Evolutionary conservation across 2,888 invertebrate species (phyloP).

Genomic region (Seira ritae): DNA sequence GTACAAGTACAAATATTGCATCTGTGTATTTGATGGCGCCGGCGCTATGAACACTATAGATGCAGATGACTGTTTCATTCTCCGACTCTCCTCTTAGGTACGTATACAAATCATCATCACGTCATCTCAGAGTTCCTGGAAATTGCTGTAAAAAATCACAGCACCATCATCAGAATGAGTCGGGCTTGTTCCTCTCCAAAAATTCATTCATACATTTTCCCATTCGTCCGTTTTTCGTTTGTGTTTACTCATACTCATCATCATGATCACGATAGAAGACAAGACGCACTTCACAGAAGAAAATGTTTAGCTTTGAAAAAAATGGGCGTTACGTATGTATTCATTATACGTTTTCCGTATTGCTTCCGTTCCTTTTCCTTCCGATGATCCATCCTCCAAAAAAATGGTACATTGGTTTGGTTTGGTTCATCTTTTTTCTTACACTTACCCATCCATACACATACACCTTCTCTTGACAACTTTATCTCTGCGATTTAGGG

Average conservation of each 20-base stretch:
- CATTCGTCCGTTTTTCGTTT: not conserved
- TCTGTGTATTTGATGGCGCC: not conserved
- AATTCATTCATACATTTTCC: slow-evolving; percentile 55
- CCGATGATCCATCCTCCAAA: slow-evolving; percentile 29
- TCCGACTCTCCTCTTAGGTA: not conserved
- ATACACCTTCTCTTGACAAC: slow-evolving; percentile 13
- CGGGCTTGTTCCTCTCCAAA: not conserved
- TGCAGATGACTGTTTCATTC: not conserved
- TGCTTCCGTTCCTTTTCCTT: slow-evolving; percentile 47
- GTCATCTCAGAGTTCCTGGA: slow-evolving; percentile 11
- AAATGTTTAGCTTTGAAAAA: slow-evolving; percentile 1
- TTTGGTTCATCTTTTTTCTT: no score
- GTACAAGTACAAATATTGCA: not conserved
- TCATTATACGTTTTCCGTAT: slow-evolving; percentile 28
- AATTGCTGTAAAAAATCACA: slow-evolving; percentile 6
- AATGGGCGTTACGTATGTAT: slow-evolving; percentile 25
- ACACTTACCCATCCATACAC: no score
- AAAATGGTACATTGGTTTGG: slow-evolving; percentile 38
- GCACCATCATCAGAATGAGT: not conserved
- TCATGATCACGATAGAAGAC: not conserved
- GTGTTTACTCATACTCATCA: not conserved
- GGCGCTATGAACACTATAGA: not conserved
- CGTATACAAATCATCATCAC: not conserved
- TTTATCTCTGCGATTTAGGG: slow-evolving; percentile 16
- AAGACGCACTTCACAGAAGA: not conserved